Evolutionary conservation across 2,888 invertebrate genomes (phyloP).

Genomic region (Agelastica alni): DNA sequence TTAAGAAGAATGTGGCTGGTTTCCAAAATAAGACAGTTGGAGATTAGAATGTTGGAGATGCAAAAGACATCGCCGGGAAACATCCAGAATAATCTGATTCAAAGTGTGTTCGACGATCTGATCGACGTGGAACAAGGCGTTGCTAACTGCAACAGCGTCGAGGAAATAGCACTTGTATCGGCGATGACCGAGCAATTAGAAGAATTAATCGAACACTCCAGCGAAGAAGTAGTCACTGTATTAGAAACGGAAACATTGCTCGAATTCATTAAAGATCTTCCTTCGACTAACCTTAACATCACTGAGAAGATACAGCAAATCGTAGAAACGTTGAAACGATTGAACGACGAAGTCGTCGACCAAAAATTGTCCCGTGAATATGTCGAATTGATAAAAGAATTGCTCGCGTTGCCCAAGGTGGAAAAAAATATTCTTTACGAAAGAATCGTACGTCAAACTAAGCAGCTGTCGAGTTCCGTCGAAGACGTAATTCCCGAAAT

Average conservation of each 20-base stretch:
- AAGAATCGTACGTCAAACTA: neutral
- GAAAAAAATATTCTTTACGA: neutral
- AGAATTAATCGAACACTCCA: neutral
- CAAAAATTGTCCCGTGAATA: constrained; percentile 8
- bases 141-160: neutral
- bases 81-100: neutral
- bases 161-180: neutral
- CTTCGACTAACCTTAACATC: neutral
- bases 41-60: neutral
- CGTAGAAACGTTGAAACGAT: constrained; percentile 1
- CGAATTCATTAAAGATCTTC: constrained; percentile 3
- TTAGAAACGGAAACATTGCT: constrained; percentile 6
- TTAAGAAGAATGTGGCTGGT: neutral
- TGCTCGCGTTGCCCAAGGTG: neutral
- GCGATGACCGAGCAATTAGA: neutral
- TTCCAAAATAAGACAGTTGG: constrained; percentile 1
- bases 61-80: neutral
- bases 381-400: constrained; percentile 3
- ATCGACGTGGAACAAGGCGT: neutral
- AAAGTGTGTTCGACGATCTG: constrained; percentile 12
- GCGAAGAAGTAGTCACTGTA: neutral
- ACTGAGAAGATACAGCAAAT: constrained; percentile 4
- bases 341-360: constrained; percentile 13
- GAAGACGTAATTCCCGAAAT: constrained; percentile 3
- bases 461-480: neutral